phyloP scores from a whole-genome alignment of 2,797 vertebrate genomes.

The Malurus leucopterus region DNA sequence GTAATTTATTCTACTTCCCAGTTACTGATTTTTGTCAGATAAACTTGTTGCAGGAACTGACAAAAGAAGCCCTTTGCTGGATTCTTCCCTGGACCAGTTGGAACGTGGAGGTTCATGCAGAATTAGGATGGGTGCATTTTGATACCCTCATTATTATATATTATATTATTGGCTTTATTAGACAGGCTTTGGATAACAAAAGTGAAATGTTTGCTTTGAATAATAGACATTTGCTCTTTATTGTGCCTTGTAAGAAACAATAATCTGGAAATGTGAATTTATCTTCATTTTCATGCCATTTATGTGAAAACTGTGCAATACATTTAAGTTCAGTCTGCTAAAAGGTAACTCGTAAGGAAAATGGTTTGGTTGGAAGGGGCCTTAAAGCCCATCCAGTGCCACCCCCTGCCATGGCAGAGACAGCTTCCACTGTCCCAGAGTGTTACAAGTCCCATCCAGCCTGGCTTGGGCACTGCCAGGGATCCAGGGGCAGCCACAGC shows the following conservation, averaged over 20 bases:
- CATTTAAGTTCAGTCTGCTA: background rate
- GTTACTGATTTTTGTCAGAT: background rate
- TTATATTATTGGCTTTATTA: background rate
- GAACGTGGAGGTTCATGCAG: background rate
- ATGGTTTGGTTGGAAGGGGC: background rate
- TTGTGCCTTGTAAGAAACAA: background rate
- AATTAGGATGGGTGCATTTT: background rate
- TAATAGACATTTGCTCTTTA: background rate
- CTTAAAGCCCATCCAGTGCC: background rate
- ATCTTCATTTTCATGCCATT: background rate
- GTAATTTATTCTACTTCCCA: background rate
- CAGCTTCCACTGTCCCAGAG: background rate
- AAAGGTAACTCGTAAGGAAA: background rate
- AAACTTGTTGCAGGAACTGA: background rate
- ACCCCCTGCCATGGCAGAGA: background rate
- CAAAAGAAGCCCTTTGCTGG: background rate
- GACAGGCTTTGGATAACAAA: background rate
- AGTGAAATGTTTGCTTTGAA: background rate
- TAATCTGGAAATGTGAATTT: background rate
- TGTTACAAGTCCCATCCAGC: background rate
- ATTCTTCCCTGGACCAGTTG: background rate
- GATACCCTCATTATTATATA: background rate
- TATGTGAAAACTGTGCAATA: background rate
- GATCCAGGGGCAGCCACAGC: background rate
- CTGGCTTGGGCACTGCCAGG: background rate